Evolutionary conservation across 92 coral and sea anemone genomes (phyloP).

Genomic region (Pocillopora meandrina): DNA sequence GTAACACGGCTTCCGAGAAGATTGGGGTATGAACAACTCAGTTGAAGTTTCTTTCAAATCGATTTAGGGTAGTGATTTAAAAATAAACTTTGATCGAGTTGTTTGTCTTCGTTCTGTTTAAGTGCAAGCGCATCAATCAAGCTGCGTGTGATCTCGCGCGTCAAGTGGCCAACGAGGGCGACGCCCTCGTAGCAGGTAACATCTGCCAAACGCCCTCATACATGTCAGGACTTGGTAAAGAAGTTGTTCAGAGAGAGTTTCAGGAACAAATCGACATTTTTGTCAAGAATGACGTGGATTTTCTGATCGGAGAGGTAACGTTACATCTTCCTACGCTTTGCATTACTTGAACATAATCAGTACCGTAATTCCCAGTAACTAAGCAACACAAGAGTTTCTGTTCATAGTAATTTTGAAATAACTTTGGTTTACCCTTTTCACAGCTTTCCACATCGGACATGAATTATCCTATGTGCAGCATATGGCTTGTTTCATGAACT

Average conservation of each 20-base stretch:
- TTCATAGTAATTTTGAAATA: not conserved
- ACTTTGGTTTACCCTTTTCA: not conserved
- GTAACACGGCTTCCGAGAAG: slow-evolving; percentile 34
- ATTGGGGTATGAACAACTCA: slow-evolving; percentile 6
- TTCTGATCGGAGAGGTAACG: slow-evolving; percentile 50
- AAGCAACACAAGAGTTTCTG: not conserved
- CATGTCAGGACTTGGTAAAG: slow-evolving; percentile 49
- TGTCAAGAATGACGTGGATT: slow-evolving; percentile 55
- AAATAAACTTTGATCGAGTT: not conserved
- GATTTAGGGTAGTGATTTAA: no score
- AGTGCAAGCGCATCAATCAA: slow-evolving; percentile 47
- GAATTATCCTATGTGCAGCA: not conserved
- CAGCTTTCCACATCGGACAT: no score
- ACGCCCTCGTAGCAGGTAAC: slow-evolving; percentile 53
- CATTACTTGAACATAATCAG: not conserved
- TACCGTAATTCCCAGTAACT: not conserved
- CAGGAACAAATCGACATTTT: slow-evolving; percentile 50
- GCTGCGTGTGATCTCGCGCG: slow-evolving; percentile 62
- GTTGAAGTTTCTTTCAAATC: not conserved
- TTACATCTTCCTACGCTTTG: not conserved
- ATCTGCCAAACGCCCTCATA: slow-evolving; percentile 58
- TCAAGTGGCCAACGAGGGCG: slow-evolving; percentile 52
- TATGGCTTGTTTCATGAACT: no score
- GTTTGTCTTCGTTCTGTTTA: not conserved
- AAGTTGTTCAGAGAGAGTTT: slow-evolving; percentile 48